Conservation (phyloP, 2,113 vertebrate genomes). For the Panthera uncia region DNA sequence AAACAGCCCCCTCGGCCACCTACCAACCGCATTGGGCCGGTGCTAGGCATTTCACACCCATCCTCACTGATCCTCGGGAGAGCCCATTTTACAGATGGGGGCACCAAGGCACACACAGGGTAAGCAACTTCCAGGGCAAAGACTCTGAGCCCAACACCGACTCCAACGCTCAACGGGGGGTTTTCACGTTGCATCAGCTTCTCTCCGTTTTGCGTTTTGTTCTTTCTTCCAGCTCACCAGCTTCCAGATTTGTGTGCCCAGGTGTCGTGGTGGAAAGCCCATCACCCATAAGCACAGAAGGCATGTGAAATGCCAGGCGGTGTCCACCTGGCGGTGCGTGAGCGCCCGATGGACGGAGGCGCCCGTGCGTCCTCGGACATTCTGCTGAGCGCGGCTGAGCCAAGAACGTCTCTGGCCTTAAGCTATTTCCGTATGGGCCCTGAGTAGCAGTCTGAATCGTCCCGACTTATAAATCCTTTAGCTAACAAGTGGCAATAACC, state of each 20-base stretch:
- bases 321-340: fast-evolving
- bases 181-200: fast-evolving
- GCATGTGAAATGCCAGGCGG: background rate
- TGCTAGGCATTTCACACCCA: fast-evolving
- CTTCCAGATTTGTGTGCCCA: background rate
- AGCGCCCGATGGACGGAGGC: background rate
- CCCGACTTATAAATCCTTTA: background rate
- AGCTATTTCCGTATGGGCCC: background rate
- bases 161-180: fast-evolving
- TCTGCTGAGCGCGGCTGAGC: background rate
- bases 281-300: background rate
- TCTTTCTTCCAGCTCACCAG: background rate
- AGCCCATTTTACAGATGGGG: background rate
- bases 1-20: background rate
- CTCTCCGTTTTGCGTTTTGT: background rate
- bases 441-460: background rate
- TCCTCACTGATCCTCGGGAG: background rate
- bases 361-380: fast-evolving
- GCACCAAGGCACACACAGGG: background rate
- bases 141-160: background rate
- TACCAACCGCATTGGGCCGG: background rate
- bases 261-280: background rate
- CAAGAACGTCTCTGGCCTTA: background rate
- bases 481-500: slow-evolving; percentile 23
- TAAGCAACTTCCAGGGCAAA: background rate